These are phyloP conservation scores for Alligator mississippiensis DNA, from an alignment of 2,113 vertebrate genomes.

Conservation along the genomic window DNA sequence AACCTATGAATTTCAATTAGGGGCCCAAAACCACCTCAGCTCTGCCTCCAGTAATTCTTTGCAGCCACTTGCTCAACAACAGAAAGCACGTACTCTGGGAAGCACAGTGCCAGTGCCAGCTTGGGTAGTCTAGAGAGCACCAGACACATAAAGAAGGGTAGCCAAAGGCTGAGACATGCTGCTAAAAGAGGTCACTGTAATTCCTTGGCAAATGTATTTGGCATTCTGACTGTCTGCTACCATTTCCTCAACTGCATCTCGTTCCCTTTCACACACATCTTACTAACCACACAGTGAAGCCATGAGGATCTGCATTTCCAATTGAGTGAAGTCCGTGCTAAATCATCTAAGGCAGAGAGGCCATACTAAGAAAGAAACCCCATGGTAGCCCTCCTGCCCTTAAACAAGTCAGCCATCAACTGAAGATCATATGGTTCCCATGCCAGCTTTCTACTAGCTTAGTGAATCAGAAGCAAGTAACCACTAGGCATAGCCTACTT, in stretches of 20 bases:
- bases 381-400: neutral
- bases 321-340: constrained; percentile 26
- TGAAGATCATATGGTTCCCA: neutral
- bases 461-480: neutral
- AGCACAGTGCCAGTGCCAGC: neutral
- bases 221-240: neutral
- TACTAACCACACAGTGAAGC: constrained; percentile 31
- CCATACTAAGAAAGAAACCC: neutral
- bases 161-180: neutral
- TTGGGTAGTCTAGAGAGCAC: neutral
- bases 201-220: neutral
- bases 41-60: neutral
- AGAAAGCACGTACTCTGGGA: neutral
- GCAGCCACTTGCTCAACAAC: neutral
- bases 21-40: neutral
- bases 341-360: constrained; percentile 28
- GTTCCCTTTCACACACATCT: constrained; percentile 28
- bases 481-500: neutral
- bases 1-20: neutral
- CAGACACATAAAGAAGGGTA: neutral
- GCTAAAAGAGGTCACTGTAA: neutral
- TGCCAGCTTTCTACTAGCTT: neutral
- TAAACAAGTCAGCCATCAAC: neutral
- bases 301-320: constrained; percentile 26
- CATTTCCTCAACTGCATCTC: neutral